Conservation (phyloP, 2,888 invertebrate genomes). For the Macrophya alboannulata region DNA sequence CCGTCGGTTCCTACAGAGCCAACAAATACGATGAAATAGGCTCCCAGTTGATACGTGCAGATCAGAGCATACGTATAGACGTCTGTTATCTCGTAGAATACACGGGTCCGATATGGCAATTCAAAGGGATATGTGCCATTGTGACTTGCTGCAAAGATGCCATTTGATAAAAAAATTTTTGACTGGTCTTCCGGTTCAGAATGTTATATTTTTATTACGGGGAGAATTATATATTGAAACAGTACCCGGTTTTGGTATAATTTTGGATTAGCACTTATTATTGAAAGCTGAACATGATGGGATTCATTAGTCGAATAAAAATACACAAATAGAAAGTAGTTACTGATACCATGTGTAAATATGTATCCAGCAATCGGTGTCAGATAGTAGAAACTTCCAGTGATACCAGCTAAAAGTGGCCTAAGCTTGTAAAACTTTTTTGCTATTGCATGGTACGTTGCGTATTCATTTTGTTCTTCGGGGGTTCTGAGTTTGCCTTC, state of each 20-base stretch:
- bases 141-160: neutral
- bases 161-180: neutral
- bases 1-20: conserved; percentile 63
- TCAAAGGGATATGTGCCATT: conserved; percentile 59
- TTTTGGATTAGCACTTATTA: neutral
- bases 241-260: neutral
- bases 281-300: neutral
- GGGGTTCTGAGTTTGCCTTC: neutral
- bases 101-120: conserved; percentile 63
- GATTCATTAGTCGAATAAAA: neutral
- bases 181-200: no score
- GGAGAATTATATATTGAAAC: no score
- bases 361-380: conserved; percentile 26
- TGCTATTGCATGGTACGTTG: conserved; percentile 15
- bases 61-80: conserved; percentile 60
- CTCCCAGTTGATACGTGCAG: conserved; percentile 62
- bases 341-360: neutral
- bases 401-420: neutral
- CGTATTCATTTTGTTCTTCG: neutral
- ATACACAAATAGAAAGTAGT: neutral
- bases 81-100: conserved; percentile 60
- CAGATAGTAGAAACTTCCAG: conserved; percentile 30
- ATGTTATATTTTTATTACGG: no score
- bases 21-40: conserved; percentile 60
- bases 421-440: conserved; percentile 28